Percentiles rank a stretch among this genome's conserved stretches.
Conservation (phyloP, 2,113 vertebrate species). For the Pao palembangensis region DNA sequence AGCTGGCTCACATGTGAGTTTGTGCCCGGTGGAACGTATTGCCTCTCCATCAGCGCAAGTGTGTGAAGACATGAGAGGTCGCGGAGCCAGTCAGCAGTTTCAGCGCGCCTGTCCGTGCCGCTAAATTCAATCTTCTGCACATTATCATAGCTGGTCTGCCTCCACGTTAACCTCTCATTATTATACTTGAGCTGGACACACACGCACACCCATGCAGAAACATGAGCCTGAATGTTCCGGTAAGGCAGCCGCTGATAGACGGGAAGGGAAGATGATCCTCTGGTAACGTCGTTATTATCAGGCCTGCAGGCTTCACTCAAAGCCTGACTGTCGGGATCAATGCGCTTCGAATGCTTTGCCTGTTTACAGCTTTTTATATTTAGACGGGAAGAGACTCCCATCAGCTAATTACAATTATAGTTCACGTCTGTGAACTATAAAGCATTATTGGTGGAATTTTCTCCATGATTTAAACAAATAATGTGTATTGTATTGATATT, state of each 20-base stretch:
- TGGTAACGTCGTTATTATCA: slow-evolving; percentile 65
- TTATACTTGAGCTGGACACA: slow-evolving; percentile 38
- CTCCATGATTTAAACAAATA: slow-evolving; percentile 10
- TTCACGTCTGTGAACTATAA: slow-evolving; percentile 31
- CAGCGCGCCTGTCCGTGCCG: slow-evolving; percentile 52
- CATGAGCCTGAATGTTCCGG: slow-evolving; percentile 59
- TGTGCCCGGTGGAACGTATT: slow-evolving; percentile 52
- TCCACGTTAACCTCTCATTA: slow-evolving; percentile 59
- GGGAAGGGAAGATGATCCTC: slow-evolving; percentile 70
- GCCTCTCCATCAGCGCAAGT: slow-evolving; percentile 44
- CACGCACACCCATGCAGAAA: slow-evolving; percentile 37
- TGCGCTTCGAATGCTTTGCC: slow-evolving; percentile 1
- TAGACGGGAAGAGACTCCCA: slow-evolving; percentile 18
- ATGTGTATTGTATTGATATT: slow-evolving; percentile 16
- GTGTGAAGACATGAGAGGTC: slow-evolving; percentile 46
- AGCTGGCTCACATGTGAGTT: slow-evolving; percentile 39
- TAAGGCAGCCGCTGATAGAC: slow-evolving; percentile 65
- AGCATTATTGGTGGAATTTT: slow-evolving; percentile 28
- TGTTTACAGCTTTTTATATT: slow-evolving; percentile 34
- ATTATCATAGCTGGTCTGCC: slow-evolving; percentile 54
- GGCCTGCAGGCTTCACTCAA: slow-evolving; percentile 46
- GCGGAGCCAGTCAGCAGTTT: slow-evolving; percentile 65
- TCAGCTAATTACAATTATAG: slow-evolving; percentile 43
- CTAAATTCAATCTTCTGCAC: slow-evolving; percentile 70
- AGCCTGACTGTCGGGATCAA: slow-evolving; percentile 33